Evolutionary conservation across 37 sponge, comb jelly and placozoan species (phyloP).

Genomic region (Chondrilla cf. caribensis): DNA sequence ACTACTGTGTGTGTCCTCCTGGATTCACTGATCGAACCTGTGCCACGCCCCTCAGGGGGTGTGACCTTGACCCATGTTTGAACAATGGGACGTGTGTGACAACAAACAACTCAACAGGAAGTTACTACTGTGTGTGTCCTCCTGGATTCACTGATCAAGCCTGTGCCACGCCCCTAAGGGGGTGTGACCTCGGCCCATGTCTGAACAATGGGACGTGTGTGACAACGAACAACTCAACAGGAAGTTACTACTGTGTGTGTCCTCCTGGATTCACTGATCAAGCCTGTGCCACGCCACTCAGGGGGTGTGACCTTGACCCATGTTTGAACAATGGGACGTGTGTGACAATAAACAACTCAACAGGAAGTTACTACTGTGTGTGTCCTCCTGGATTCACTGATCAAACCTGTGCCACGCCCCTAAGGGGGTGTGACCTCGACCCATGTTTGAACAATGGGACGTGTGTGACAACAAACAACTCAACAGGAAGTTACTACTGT

Average conservation of each 20-base stretch:
- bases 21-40: slow-evolving; percentile 13
- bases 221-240: neutral
- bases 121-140: slow-evolving; percentile 21
- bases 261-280: slow-evolving; percentile 9
- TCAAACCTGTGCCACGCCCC: neutral
- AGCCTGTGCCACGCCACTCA: neutral
- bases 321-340: slow-evolving; percentile 16
- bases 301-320: neutral
- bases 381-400: slow-evolving; percentile 10
- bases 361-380: neutral
- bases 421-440: neutral
- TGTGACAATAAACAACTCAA: neutral
- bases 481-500: neutral
- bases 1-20: slow-evolving; percentile 1
- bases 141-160: slow-evolving; percentile 7
- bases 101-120: neutral
- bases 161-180: slow-evolving; percentile 21
- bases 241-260: slow-evolving; percentile 9
- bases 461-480: slow-evolving; percentile 14
- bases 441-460: slow-evolving; percentile 46
- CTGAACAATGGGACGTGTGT: slow-evolving; percentile 35
- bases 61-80: slow-evolving; percentile 10
- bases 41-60: neutral
- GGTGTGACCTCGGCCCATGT: slow-evolving; percentile 11
- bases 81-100: slow-evolving; percentile 23